These are phyloP conservation scores for Biston betularia DNA, from an alignment of 2,888 invertebrate genomes.

Conservation along the genomic window DNA sequence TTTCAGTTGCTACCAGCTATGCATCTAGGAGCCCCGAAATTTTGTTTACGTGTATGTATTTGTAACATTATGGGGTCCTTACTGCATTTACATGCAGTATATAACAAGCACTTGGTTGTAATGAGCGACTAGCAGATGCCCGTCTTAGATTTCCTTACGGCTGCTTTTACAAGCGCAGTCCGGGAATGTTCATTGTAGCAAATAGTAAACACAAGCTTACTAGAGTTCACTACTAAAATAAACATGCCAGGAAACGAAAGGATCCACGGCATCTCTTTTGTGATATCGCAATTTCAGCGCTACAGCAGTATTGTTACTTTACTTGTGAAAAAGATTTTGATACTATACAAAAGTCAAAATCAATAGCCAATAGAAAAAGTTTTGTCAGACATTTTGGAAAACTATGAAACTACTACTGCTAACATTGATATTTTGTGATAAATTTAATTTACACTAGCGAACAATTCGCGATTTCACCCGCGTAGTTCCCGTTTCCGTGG, in stretches of 20 bases:
- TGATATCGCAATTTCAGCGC: not conserved
- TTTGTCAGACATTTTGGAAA: too few relatives aligned
- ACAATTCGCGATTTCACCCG: too few relatives aligned
- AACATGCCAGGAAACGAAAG: conserved; percentile 11
- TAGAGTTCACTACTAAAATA: conserved; percentile 19
- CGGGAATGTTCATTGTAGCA: conserved; percentile 24
- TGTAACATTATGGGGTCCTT: not conserved
- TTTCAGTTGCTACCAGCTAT: too few relatives aligned
- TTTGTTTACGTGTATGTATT: not conserved
- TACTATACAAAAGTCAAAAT: not conserved
- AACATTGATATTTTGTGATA: too few relatives aligned
- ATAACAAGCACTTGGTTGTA: conserved; percentile 37
- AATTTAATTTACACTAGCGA: too few relatives aligned
- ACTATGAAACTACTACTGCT: too few relatives aligned
- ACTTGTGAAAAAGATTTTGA: not conserved
- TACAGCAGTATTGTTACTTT: not conserved
- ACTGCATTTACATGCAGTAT: conserved; percentile 8
- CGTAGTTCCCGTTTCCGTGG: too few relatives aligned
- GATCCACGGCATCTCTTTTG: conserved; percentile 2
- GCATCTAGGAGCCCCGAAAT: too few relatives aligned
- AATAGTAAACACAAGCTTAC: conserved; percentile 21
- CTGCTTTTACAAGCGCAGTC: conserved; percentile 21
- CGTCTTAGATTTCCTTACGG: conserved; percentile 40
- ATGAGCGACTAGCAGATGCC: conserved; percentile 44
- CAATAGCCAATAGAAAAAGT: too few relatives aligned